Conservation (phyloP, 2,888 invertebrate species). For the Luffia ferchaultella region DNA sequence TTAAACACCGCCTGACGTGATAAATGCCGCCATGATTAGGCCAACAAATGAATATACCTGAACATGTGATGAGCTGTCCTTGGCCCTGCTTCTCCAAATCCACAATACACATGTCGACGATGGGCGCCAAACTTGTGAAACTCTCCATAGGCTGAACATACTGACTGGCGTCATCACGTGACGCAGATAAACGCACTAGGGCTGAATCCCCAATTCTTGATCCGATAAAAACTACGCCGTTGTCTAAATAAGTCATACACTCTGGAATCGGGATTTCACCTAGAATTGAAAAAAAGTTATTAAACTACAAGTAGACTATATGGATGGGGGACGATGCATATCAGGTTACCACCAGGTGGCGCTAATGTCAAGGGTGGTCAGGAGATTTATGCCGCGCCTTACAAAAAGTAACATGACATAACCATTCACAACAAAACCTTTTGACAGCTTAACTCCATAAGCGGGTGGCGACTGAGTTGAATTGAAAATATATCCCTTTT, state of each 20-base stretch:
- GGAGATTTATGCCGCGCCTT: no score
- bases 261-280: constrained; percentile 94
- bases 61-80: constrained; percentile 97
- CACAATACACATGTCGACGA: constrained; percentile 97
- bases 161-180: constrained; percentile 84
- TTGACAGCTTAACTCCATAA: no score
- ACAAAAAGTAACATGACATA: no score
- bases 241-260: constrained; percentile 97
- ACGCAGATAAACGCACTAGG: constrained; percentile 85
- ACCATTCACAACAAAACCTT: no score
- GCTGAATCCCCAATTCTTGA: constrained; percentile 97
- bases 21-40: no score
- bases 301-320: background rate
- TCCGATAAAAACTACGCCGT: constrained; percentile 96
- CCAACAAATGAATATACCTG: constrained; percentile 70
- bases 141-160: constrained; percentile 96
- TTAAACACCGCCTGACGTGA: no score
- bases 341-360: no score
- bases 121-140: constrained; percentile 96
- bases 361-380: no score
- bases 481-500: no score
- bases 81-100: constrained; percentile 97
- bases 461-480: no score
- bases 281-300: constrained; percentile 22
- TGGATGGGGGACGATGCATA: no score